These are phyloP conservation scores for Halictus quadricinctus DNA, from an alignment of 2,888 invertebrate species.

Conservation along the genomic window DNA sequence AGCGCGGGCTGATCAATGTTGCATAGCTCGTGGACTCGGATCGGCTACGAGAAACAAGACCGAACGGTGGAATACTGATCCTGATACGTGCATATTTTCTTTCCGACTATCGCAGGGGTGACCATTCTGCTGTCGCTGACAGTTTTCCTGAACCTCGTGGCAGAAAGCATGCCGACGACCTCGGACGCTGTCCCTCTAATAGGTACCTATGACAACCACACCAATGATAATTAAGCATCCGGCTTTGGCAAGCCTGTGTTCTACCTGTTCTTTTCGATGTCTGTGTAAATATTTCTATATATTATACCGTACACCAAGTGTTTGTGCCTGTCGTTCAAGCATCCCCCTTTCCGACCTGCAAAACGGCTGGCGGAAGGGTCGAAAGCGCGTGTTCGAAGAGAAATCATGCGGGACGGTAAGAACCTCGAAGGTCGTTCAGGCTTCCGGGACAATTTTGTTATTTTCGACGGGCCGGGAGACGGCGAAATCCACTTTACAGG, in stretches of 20 bases:
- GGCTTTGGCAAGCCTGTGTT: constrained; percentile 68
- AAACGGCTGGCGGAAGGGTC: not conserved
- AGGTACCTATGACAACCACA: constrained; percentile 83
- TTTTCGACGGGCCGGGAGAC: constrained; percentile 21
- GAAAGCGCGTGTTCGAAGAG: constrained; percentile 17
- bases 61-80: not conserved
- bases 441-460: constrained; percentile 27
- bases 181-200: constrained; percentile 92
- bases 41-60: not conserved
- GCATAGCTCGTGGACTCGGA: not conserved
- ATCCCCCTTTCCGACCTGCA: constrained; percentile 8
- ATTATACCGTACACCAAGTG: constrained; percentile 18
- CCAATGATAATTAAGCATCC: constrained; percentile 57
- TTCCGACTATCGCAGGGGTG: constrained; percentile 88
- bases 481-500: constrained; percentile 30
- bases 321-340: constrained; percentile 43
- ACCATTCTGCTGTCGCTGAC: constrained; percentile 98
- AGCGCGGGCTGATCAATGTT: not conserved
- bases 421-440: constrained; percentile 53
- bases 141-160: constrained; percentile 98
- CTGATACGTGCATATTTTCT: constrained; percentile 51
- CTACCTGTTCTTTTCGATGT: constrained; percentile 51
- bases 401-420: constrained; percentile 38
- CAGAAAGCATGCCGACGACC: constrained; percentile 96
- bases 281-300: constrained; percentile 58